Evolutionary conservation across 2,113 vertebrate genomes (phyloP).

Genomic region (Corythaixoides concolor): DNA sequence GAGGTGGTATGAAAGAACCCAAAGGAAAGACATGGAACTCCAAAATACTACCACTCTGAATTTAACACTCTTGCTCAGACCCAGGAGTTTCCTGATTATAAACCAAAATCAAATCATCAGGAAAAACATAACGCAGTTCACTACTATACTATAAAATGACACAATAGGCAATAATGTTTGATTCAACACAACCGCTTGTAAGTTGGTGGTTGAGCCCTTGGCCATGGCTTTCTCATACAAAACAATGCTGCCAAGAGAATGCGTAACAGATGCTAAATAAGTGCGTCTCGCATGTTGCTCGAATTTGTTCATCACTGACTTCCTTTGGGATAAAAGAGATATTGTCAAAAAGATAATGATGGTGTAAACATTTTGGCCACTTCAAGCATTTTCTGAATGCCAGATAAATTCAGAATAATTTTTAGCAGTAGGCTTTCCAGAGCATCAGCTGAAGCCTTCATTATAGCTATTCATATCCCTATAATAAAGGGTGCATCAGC

Average conservation of each 20-base stretch:
- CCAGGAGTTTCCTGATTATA: background rate
- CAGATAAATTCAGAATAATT: conserved; percentile 36
- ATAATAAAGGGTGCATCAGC: conserved; percentile 51
- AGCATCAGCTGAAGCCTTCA: conserved; percentile 56
- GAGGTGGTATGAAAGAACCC: background rate
- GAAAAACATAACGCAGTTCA: background rate
- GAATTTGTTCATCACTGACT: conserved; percentile 39
- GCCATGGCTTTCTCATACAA: background rate
- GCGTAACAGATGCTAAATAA: conserved; percentile 6
- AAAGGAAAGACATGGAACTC: background rate
- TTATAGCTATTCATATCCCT: conserved; percentile 65
- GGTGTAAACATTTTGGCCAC: conserved; percentile 56
- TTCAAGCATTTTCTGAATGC: conserved; percentile 57
- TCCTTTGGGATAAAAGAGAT: conserved; percentile 31
- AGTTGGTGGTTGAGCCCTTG: background rate
- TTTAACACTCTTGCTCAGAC: background rate
- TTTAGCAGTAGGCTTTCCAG: conserved; percentile 44
- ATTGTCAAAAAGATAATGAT: conserved; percentile 57
- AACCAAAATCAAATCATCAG: background rate
- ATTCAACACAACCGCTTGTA: conserved; percentile 27
- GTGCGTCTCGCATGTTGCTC: background rate
- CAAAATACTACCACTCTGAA: background rate
- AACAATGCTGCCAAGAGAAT: background rate
- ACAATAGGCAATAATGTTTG: background rate
- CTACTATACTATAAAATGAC: background rate